Evolutionary conservation across 2,888 invertebrate genomes (phyloP), one percentile per base, ranked within the genome.

Genomic region (Melangyna quadrimaculata): DNA sequence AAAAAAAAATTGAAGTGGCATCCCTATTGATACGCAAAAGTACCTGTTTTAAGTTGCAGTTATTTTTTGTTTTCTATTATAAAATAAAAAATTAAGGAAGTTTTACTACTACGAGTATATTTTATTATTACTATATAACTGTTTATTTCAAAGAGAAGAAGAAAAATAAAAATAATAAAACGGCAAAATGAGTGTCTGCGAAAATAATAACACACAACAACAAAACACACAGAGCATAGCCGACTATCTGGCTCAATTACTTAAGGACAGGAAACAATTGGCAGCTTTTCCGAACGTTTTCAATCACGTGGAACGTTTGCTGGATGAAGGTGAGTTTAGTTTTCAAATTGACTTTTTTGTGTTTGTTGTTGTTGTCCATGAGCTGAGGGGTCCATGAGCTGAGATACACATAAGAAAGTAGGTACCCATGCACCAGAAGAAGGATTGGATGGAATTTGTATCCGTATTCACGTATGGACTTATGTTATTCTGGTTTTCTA

Each of bases 191-290:
- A 92, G 91, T 91, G 89, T 91, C 87, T 92, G 92, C 90, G 92
- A 92, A 88, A 92, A 90, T 89, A 91, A 91, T 88, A 90, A 89
- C 89, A 89, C 89, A 77, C 91, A 91, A 88, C 91, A 91, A 89
- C 94, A 95, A 91, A 96, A 96, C 93, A 97, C 97, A 94, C 97
- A 98, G 93, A 98, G 97, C 94, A 97, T 98, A 94, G 98, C 99
- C 94, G 99, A 99, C 94, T 99, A 99, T 95, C 95, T 99, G 95
- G 98, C 99, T 93, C 99, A 99, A 94, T 95, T 99, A 94, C 95
- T 99, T 93, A 99, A 99, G 95, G 99, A 99, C 95, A 98, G 99
- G 95, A 99, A 99, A 95, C 99, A 99, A 95, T 95, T 99, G 93
- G 98, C 98, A 92, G 99, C 99, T 92, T 98, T 99, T 94, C 99